Conservation (phyloP, 2,888 invertebrate species). For the Galerucella nymphaeae region DNA sequence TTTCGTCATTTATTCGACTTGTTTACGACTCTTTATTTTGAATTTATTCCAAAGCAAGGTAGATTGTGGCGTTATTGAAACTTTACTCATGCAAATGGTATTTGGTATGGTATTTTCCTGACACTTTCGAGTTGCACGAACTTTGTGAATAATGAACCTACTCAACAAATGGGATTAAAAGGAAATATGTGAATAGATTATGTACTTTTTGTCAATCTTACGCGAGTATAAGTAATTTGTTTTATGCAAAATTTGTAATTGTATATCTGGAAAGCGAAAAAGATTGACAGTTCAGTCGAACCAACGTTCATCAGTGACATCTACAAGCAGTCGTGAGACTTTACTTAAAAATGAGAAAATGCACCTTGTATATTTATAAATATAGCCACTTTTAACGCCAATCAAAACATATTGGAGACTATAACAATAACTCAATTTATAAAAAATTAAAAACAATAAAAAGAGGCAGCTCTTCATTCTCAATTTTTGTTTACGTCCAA, state of each 20-base stretch:
- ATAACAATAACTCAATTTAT: no score
- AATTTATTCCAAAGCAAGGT: slow-evolving; percentile 40
- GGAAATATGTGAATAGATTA: background rate
- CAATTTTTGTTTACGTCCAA: background rate
- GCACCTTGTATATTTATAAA: no score
- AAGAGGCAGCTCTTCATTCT: background rate
- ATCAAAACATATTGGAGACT: no score
- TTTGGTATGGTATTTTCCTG: background rate
- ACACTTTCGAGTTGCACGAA: background rate
- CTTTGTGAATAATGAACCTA: background rate
- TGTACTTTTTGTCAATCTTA: no score
- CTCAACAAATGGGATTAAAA: background rate
- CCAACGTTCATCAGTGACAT: no score
- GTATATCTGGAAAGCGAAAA: no score
- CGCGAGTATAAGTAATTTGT: no score
- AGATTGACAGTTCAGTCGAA: no score
- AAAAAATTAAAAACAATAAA: background rate
- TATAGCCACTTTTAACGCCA: no score
- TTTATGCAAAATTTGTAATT: no score
- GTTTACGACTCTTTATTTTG: slow-evolving; percentile 42
- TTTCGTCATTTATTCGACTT: slow-evolving; percentile 44
- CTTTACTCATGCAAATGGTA: slow-evolving; percentile 1
- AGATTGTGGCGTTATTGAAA: slow-evolving; percentile 26
- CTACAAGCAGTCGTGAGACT: no score
- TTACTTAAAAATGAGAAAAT: no score